Evolutionary conservation across 37 sponge, comb jelly and placozoan species (phyloP).

Genomic region (Halichondria panicea): DNA sequence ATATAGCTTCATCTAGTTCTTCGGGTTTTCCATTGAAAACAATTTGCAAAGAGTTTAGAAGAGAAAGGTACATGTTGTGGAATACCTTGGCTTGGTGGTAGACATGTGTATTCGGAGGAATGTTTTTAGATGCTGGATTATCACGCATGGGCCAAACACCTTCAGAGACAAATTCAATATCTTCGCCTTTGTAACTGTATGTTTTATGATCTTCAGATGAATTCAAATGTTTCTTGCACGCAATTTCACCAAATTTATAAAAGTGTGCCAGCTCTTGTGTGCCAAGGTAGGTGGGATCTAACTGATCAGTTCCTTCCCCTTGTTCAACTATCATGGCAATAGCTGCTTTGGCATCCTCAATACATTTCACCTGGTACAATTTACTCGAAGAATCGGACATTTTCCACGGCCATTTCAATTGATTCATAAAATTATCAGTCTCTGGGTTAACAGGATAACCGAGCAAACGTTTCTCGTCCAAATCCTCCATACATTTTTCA

Average conservation of each 20-base stretch:
- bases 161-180: constrained; percentile 13
- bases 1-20: constrained; percentile 15
- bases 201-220: constrained; percentile 1
- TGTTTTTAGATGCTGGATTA: constrained; percentile 25
- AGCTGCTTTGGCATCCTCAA: not conserved
- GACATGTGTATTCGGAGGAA: not conserved
- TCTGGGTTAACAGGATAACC: not conserved
- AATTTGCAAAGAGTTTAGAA: constrained; percentile 34
- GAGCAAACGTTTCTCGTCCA: not conserved
- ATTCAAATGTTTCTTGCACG: constrained; percentile 14
- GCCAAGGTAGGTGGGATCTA: constrained; percentile 19
- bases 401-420: constrained; percentile 45
- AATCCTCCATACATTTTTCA: constrained; percentile 14
- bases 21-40: constrained; percentile 39
- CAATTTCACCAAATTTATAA: constrained; percentile 59
- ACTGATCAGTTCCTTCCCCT: constrained; percentile 45
- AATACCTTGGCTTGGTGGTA: constrained; percentile 43
- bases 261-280: constrained; percentile 52
- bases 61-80: constrained; percentile 23
- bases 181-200: constrained; percentile 21
- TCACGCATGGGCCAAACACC: constrained; percentile 69
- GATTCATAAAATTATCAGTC: too few species aligned
- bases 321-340: too few species aligned
- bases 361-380: constrained; percentile 7
- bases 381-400: not conserved